phyloP scores from a whole-genome alignment of 2,888 invertebrate genomes.

The Nomada lathburiana region DNA sequence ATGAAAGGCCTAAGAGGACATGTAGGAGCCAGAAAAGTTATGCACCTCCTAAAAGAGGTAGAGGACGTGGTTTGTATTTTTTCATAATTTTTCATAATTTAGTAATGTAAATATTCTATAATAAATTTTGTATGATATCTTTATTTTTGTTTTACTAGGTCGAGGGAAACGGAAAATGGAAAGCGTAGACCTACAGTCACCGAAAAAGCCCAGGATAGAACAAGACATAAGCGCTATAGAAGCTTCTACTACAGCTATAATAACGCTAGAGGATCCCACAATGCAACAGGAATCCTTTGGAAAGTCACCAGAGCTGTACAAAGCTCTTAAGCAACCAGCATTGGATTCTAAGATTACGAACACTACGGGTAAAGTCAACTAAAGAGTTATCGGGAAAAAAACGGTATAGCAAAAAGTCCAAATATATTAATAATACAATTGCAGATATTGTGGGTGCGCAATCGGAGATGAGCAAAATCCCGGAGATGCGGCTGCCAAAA shows the following conservation, averaged over 20 bases:
- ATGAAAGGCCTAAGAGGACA: constrained; percentile 81
- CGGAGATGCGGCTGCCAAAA: constrained; percentile 40
- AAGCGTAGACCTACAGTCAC: constrained; percentile 53
- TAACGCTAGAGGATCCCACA: constrained; percentile 75
- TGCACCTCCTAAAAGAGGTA: constrained; percentile 82
- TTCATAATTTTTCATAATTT: background rate
- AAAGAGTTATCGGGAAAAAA: constrained; percentile 30
- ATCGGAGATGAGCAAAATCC: constrained; percentile 51
- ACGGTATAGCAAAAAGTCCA: background rate
- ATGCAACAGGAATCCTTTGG: constrained; percentile 49
- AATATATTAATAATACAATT: constrained; percentile 15
- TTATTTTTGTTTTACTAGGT: constrained; percentile 61
- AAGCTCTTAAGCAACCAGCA: constrained; percentile 77
- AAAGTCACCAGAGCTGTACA: constrained; percentile 77
- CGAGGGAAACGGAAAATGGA: constrained; percentile 82
- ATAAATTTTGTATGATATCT: background rate
- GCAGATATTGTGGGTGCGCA: constrained; percentile 57
- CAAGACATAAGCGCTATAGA: constrained; percentile 80
- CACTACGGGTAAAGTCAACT: constrained; percentile 44
- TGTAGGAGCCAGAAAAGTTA: constrained; percentile 83
- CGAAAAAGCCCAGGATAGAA: constrained; percentile 77
- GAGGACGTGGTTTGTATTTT: constrained; percentile 79
- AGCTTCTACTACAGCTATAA: constrained; percentile 77
- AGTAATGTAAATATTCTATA: background rate
- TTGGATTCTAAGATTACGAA: constrained; percentile 62